Conservation (phyloP, 92 coral and sea anemone species). For the Isaurus tuberculatus region DNA sequence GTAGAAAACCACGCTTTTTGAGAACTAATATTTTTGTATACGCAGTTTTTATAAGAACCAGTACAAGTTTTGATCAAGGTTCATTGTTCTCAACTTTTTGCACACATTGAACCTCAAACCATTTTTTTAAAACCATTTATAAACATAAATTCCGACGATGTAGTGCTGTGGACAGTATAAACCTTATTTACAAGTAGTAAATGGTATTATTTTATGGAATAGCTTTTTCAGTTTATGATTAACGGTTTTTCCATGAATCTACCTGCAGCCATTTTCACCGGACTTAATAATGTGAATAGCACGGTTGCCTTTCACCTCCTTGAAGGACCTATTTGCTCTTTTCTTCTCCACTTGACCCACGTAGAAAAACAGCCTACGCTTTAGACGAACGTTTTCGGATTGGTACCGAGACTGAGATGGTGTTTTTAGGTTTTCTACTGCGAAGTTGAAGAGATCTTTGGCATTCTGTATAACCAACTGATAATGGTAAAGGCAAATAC, state of each 20-base stretch:
- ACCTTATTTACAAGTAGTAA: background rate
- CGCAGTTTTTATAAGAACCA: background rate
- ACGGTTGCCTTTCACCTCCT: slow-evolving; percentile 56
- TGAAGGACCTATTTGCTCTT: slow-evolving; percentile 37
- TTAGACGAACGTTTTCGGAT: slow-evolving; percentile 44
- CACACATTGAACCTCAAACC: too few species aligned
- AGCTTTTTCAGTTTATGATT: background rate
- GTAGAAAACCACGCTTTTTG: background rate
- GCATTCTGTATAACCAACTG: slow-evolving; percentile 57
- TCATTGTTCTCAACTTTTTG: too few species aligned
- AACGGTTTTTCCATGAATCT: background rate
- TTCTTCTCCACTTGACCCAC: slow-evolving; percentile 28
- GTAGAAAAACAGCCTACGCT: slow-evolving; percentile 52
- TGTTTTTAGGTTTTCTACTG: slow-evolving; percentile 15
- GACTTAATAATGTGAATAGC: slow-evolving; percentile 53
- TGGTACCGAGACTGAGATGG: slow-evolving; percentile 58
- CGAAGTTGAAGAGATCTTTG: slow-evolving; percentile 52
- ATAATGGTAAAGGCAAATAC: background rate
- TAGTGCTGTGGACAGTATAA: background rate
- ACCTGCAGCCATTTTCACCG: slow-evolving; percentile 22
- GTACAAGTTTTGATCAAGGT: too few species aligned
- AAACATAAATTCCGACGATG: slow-evolving; percentile 1
- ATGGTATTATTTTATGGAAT: background rate
- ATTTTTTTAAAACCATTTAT: background rate
- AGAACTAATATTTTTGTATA: background rate